These are phyloP conservation scores for Cossypha dichroa DNA, from an alignment of 2,797 vertebrate species.

Conservation along the genomic window DNA sequence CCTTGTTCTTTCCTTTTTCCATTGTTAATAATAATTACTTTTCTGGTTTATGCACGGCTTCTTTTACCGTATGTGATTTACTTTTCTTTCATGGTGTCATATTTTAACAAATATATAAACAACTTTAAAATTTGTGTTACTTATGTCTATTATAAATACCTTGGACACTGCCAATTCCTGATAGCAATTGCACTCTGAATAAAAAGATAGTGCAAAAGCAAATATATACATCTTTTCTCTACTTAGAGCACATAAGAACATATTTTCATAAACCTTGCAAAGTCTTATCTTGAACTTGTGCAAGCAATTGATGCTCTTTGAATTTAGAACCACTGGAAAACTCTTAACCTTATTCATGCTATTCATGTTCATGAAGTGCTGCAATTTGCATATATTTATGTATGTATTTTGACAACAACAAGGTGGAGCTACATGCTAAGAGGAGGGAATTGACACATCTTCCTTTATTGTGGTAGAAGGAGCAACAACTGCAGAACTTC, in stretches of 20 bases:
- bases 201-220: neutral
- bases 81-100: neutral
- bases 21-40: neutral
- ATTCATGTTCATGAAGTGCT: neutral
- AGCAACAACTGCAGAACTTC: neutral
- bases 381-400: neutral
- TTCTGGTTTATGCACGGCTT: neutral
- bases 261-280: neutral
- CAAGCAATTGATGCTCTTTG: neutral
- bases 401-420: neutral
- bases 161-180: neutral
- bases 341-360: neutral
- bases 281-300: neutral
- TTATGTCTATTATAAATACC: neutral
- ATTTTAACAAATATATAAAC: neutral
- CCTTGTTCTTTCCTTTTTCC: rapidly evolving
- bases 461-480: neutral
- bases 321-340: neutral
- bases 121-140: neutral
- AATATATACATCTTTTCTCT: neutral
- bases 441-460: neutral
- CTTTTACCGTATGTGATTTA: neutral
- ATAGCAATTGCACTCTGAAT: rapidly evolving
- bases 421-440: neutral
- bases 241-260: neutral